phyloP scores from a whole-genome alignment of 2,113 vertebrate genomes.

The Myocastor coypus region DNA sequence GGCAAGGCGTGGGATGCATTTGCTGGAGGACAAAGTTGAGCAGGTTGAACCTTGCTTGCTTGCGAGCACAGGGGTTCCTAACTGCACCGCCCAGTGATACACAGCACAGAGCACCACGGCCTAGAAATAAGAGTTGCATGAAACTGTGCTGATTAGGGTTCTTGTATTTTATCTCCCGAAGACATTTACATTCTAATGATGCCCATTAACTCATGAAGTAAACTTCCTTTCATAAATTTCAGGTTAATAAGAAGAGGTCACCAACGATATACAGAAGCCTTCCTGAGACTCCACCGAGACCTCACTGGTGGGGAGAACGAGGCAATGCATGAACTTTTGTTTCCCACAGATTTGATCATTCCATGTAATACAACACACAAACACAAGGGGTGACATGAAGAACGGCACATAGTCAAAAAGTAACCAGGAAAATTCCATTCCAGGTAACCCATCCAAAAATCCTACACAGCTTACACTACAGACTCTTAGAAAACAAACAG shows the following conservation, averaged over 20 bases:
- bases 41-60: neutral
- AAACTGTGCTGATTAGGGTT: neutral
- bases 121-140: neutral
- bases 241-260: neutral
- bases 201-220: neutral
- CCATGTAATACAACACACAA: neutral
- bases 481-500: neutral
- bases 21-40: neutral
- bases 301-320: neutral
- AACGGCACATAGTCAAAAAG: neutral
- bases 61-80: neutral
- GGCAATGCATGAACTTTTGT: neutral
- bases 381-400: neutral
- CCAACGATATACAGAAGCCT: neutral
- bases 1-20: neutral
- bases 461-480: neutral
- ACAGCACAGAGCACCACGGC: neutral
- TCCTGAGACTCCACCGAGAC: too few species aligned
- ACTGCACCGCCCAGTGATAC: neutral
- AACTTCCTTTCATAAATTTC: neutral
- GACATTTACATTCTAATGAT: neutral
- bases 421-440: neutral
- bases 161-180: neutral
- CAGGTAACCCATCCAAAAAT: neutral
- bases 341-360: neutral